A percentile compares a stretch with the other conserved stretches of the same genome.
Evolutionary conservation across 2,113 vertebrate species (phyloP).

Genomic region (Xiphorhynchus elegans): DNA sequence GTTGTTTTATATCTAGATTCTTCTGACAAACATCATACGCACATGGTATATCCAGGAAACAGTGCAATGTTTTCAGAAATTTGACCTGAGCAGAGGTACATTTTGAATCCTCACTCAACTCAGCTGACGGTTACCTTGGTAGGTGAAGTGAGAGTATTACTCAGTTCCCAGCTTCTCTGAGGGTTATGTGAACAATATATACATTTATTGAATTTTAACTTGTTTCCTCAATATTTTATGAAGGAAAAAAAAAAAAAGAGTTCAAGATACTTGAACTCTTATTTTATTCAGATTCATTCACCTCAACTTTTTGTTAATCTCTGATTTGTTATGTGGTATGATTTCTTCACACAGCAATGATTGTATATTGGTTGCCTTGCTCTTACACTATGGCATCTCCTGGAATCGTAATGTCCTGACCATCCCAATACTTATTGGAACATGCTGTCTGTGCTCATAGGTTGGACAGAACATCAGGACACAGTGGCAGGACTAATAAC

Average conservation of each 20-base stretch:
- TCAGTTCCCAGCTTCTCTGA: not conserved
- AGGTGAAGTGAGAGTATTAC: not conserved
- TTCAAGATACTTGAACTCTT: not conserved
- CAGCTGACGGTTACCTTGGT: not conserved
- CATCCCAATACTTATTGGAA: not conserved
- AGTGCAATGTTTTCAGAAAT: not conserved
- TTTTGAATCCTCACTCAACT: not conserved
- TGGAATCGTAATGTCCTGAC: not conserved
- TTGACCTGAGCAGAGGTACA: not conserved
- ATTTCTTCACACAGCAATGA: not conserved
- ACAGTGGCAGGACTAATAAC: not conserved
- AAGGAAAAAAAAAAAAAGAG: not conserved
- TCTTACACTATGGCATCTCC: not conserved
- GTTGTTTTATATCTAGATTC: not conserved
- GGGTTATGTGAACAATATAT: not conserved
- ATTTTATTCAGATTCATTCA: not conserved
- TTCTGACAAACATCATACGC: not conserved
- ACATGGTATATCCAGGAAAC: not conserved
- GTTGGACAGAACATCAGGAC: not conserved
- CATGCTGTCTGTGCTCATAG: not conserved
- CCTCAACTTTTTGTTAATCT: not conserved
- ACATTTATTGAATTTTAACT: rapidly evolving
- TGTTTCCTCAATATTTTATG: not conserved
- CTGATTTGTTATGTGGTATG: not conserved
- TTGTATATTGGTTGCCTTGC: not conserved